These are phyloP conservation scores for Drosophila putrida DNA, from an alignment of 2,888 invertebrate species.

Conservation along the genomic window DNA sequence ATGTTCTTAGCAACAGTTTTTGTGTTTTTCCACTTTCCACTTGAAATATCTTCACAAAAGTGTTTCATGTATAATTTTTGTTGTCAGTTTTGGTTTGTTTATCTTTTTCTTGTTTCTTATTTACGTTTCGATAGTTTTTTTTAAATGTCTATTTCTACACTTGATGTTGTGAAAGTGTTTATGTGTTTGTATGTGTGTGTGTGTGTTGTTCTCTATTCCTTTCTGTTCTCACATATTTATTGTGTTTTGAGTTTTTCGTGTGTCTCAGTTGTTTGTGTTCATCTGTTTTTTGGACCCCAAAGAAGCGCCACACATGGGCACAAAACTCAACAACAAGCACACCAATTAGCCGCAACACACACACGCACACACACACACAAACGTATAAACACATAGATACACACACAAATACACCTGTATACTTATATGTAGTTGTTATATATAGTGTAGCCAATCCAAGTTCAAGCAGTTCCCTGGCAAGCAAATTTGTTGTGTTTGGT, in stretches of 20 bases:
- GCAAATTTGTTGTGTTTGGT: conserved; percentile 42
- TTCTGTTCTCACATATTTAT: conserved; percentile 10
- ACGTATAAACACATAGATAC: conserved; percentile 12
- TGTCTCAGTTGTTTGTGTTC: conserved; percentile 31
- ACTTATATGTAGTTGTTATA: conserved; percentile 10
- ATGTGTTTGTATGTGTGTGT: conserved; percentile 2
- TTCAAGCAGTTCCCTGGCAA: conserved; percentile 47
- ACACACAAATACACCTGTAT: conserved; percentile 5
- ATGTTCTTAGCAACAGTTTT: conserved; percentile 53
- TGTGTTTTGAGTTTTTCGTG: conserved; percentile 17
- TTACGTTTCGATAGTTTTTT: conserved; percentile 17
- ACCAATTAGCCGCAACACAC: conserved; percentile 52
- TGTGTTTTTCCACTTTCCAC: conserved; percentile 4
- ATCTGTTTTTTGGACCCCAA: conserved; percentile 31
- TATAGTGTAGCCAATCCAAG: background rate
- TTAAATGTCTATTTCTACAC: conserved; percentile 26
- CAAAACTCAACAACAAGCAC: conserved; percentile 26
- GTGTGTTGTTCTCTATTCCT: conserved; percentile 4
- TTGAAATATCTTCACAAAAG: conserved; percentile 35
- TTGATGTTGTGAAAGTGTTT: conserved; percentile 21
- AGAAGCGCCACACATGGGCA: conserved; percentile 19
- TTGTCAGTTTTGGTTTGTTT: conserved; percentile 5
- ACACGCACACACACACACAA: conserved; percentile 22
- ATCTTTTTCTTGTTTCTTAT: conserved; percentile 13
- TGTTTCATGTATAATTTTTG: conserved; percentile 25